These are phyloP conservation scores for Dasysyrphus tricinctus DNA, from an alignment of 2,888 invertebrate genomes.

Conservation along the genomic window DNA sequence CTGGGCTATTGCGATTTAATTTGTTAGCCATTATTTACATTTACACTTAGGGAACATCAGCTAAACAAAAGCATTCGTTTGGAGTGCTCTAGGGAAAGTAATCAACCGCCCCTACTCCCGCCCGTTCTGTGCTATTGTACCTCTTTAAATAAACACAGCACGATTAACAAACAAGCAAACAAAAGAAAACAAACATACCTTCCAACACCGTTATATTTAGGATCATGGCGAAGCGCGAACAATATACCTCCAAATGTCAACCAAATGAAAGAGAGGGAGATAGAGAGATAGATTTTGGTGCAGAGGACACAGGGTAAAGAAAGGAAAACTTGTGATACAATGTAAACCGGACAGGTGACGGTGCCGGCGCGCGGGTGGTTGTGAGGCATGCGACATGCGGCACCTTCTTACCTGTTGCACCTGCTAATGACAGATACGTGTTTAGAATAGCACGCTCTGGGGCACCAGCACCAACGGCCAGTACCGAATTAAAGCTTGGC, in stretches of 20 bases:
- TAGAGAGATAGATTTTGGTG: background rate
- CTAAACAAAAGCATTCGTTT: slow-evolving; percentile 30
- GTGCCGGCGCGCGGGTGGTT: background rate
- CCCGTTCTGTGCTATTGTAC: background rate
- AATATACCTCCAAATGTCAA: slow-evolving; percentile 30
- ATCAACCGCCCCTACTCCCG: background rate
- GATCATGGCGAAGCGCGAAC: slow-evolving; percentile 37
- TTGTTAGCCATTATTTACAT: slow-evolving; percentile 82
- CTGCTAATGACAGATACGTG: slow-evolving; percentile 94
- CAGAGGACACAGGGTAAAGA: background rate
- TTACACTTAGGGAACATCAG: slow-evolving; percentile 77
- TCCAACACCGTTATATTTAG: background rate
- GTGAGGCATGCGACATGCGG: background rate
- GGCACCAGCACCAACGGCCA: slow-evolving; percentile 88
- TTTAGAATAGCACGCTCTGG: slow-evolving; percentile 95
- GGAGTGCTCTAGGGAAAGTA: slow-evolving; percentile 31
- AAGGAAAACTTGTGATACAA: slow-evolving; percentile 7
- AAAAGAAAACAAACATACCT: slow-evolving; percentile 44
- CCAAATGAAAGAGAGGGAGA: background rate
- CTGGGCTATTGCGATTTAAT: slow-evolving; percentile 79
- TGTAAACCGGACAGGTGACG: slow-evolving; percentile 18
- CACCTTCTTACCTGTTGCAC: slow-evolving; percentile 85
- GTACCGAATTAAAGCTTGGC: slow-evolving; percentile 97
- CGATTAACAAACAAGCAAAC: slow-evolving; percentile 59
- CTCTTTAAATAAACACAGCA: slow-evolving; percentile 56